Evolutionary conservation across 2,888 invertebrate genomes (phyloP).

Genomic region (Dichetophora obliterata): DNA sequence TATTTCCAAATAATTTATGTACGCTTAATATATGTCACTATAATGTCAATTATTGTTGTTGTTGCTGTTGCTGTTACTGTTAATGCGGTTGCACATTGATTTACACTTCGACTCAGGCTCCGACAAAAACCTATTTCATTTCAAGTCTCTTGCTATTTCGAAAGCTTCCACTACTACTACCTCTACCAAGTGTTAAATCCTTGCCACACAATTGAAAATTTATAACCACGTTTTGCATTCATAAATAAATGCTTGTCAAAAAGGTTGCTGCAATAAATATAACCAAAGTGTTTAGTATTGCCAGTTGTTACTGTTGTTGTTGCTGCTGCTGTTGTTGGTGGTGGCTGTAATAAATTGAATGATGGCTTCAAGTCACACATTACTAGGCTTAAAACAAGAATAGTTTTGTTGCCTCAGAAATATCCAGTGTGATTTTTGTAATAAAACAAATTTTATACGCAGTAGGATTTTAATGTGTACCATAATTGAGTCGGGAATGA

Average conservation of each 20-base stretch:
- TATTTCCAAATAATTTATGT: slow-evolving; percentile 31
- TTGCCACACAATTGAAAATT: slow-evolving; percentile 22
- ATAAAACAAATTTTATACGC: too few relatives aligned
- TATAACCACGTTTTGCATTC: slow-evolving; percentile 14
- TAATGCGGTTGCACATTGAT: slow-evolving; percentile 28
- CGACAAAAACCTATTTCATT: neutral
- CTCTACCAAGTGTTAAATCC: neutral
- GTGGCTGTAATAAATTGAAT: slow-evolving; percentile 4
- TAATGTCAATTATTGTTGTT: slow-evolving; percentile 18
- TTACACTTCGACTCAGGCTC: slow-evolving; percentile 27
- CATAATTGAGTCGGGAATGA: too few relatives aligned
- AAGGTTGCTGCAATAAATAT: slow-evolving; percentile 37
- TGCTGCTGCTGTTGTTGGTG: neutral
- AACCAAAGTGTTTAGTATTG: too few relatives aligned
- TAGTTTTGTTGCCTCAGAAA: neutral
- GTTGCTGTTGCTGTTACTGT: slow-evolving; percentile 3
- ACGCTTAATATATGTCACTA: slow-evolving; percentile 35
- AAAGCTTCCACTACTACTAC: too few relatives aligned
- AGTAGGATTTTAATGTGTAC: too few relatives aligned
- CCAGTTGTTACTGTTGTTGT: neutral
- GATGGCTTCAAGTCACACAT: slow-evolving; percentile 8
- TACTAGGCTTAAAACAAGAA: too few relatives aligned
- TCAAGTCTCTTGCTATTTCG: too few relatives aligned
- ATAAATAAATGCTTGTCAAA: slow-evolving; percentile 38
- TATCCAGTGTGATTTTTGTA: too few relatives aligned